A percentile compares a stretch with the other conserved stretches of the same genome.
Conservation (phyloP, 2,797 vertebrate genomes). For the Sarcoramphus papa region DNA sequence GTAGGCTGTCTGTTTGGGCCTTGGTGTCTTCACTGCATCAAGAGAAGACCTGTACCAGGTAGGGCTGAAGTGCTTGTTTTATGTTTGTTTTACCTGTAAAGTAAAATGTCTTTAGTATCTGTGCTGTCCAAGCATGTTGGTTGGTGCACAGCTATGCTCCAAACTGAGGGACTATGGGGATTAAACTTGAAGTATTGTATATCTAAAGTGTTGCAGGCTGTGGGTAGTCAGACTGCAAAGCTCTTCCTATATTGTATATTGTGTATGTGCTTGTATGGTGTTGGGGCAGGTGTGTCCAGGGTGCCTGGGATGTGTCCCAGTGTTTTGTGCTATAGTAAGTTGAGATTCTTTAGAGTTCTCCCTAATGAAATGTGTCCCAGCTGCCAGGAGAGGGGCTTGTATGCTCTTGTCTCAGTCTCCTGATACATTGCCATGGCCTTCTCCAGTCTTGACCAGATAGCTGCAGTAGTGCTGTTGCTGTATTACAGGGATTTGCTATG, state of each 20-base stretch:
- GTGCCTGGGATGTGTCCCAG: too few relatives aligned
- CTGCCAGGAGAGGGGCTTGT: not conserved
- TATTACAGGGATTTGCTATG: not conserved
- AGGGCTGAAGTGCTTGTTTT: not conserved
- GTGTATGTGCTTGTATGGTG: too few relatives aligned
- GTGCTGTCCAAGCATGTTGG: not conserved
- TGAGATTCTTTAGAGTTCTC: not conserved
- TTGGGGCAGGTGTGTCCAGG: not conserved
- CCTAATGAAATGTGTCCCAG: not conserved
- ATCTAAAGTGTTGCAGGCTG: accelerated
- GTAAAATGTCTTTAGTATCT: accelerated
- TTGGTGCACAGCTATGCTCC: accelerated
- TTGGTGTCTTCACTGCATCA: accelerated
- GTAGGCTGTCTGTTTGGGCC: accelerated
- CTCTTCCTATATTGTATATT: accelerated
- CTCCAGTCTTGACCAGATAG: too few relatives aligned
- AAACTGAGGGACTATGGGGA: accelerated
- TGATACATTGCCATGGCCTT: accelerated
- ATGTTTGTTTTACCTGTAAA: accelerated
- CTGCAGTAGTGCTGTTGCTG: not conserved
- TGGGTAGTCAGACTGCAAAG: not conserved
- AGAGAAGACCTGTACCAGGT: not conserved
- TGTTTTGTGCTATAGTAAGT: accelerated
- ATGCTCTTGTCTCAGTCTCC: not conserved
- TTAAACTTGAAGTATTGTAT: too few relatives aligned